Percentiles rank a stretch among this genome's conserved stretches.
Evolutionary conservation across 2,797 vertebrate species (phyloP).

Genomic region (Tokudaia muenninki): DNA sequence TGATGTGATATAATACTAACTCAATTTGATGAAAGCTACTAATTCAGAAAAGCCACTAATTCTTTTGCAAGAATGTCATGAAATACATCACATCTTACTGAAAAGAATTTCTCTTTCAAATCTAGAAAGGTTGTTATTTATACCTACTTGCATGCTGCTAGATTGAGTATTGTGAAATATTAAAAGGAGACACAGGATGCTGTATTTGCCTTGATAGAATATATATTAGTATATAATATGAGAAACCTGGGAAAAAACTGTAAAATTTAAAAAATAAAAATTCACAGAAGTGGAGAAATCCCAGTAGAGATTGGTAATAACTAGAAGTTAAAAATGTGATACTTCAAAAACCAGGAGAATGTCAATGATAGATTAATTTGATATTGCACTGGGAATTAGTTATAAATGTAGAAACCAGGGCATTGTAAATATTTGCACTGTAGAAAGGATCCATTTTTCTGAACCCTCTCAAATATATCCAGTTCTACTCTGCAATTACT

Average conservation of each 20-base stretch:
- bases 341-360: neutral
- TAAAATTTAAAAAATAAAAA: slow-evolving; percentile 3
- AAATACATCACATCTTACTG: slow-evolving; percentile 50
- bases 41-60: slow-evolving; percentile 73
- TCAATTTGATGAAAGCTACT: slow-evolving; percentile 77
- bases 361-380: neutral
- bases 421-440: neutral
- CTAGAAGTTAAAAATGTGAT: neutral
- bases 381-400: neutral
- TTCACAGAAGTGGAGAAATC: neutral
- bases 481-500: neutral
- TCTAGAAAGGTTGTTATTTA: slow-evolving; percentile 34
- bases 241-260: neutral
- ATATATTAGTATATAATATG: neutral
- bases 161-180: neutral
- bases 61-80: slow-evolving; percentile 61
- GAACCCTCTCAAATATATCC: neutral
- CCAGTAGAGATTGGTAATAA: neutral
- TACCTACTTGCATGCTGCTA: neutral
- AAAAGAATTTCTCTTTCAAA: slow-evolving; percentile 64
- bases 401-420: neutral
- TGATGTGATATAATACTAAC: slow-evolving; percentile 73
- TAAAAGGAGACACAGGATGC: neutral
- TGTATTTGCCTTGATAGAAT: slow-evolving; percentile 6
- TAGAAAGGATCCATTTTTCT: neutral